phyloP scores from a whole-genome alignment of 2,888 invertebrate species.

The Homarus gammarus region DNA sequence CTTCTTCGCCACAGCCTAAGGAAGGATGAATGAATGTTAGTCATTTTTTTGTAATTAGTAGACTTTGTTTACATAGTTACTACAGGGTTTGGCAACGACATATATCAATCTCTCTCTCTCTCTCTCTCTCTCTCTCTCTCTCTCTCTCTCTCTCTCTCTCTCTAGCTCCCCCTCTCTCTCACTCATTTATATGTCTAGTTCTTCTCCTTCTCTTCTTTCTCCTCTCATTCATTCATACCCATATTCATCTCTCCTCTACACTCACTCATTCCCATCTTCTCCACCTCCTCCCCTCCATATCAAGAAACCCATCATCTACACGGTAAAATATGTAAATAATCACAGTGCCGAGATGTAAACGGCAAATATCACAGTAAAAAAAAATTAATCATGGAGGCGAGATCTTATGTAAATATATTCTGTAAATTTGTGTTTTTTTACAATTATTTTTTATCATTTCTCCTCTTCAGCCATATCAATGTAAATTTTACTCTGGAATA shows the following conservation, averaged over 20 bases:
- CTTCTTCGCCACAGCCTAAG: too few species aligned
- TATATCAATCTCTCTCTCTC: background rate
- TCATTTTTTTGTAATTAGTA: too few species aligned
- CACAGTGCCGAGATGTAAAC: background rate
- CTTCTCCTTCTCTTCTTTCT: background rate
- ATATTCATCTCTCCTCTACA: conserved; percentile 47
- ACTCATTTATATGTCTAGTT: background rate
- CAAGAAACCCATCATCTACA: conserved; percentile 21
- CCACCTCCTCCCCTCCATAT: too few species aligned
- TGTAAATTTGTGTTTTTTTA: conserved; percentile 42
- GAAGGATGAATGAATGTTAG: too few species aligned
- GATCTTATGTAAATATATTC: conserved; percentile 37
- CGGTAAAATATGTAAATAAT: background rate
- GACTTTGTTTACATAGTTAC: background rate
- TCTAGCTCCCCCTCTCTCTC: background rate
- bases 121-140: conserved; percentile 30
- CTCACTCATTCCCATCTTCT: background rate
- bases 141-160: background rate
- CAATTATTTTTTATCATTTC: conserved; percentile 40
- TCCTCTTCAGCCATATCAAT: conserved; percentile 62
- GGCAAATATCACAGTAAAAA: background rate
- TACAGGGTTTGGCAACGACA: background rate
- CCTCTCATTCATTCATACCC: conserved; percentile 1
- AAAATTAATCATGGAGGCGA: background rate
- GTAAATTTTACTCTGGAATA: conserved; percentile 69